Conservation (phyloP, 2,888 invertebrate genomes). For the Agapostemon virescens region DNA sequence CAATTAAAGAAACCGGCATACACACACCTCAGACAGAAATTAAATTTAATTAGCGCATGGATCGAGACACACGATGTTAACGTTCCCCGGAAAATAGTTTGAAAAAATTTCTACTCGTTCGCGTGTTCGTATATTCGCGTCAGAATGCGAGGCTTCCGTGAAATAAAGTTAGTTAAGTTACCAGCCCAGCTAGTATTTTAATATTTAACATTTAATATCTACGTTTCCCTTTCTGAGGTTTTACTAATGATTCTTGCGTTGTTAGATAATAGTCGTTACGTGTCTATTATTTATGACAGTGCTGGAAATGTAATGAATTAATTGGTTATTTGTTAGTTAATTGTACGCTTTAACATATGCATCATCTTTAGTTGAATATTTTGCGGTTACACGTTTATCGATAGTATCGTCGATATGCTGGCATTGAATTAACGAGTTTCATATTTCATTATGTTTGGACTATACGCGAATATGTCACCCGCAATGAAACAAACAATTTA, state of each 20-base stretch:
- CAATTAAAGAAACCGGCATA: constrained; percentile 49
- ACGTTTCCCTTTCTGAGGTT: neutral
- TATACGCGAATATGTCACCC: neutral
- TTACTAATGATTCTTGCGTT: neutral
- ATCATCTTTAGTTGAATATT: neutral
- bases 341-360: neutral
- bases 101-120: too few species aligned
- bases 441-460: neutral
- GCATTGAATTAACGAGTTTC: neutral
- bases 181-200: neutral
- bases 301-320: neutral
- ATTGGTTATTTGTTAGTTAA: neutral
- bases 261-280: neutral
- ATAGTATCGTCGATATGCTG: neutral
- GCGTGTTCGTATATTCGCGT: too few species aligned
- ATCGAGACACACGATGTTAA: constrained; percentile 4
- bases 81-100: neutral
- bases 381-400: neutral
- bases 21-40: constrained; percentile 43
- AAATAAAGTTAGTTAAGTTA: neutral
- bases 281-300: neutral
- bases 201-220: neutral
- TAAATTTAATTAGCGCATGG: constrained; percentile 56
- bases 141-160: neutral
- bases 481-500: neutral